Conservation (phyloP, 2,113 vertebrate genomes). For the Crotalus horridus region DNA sequence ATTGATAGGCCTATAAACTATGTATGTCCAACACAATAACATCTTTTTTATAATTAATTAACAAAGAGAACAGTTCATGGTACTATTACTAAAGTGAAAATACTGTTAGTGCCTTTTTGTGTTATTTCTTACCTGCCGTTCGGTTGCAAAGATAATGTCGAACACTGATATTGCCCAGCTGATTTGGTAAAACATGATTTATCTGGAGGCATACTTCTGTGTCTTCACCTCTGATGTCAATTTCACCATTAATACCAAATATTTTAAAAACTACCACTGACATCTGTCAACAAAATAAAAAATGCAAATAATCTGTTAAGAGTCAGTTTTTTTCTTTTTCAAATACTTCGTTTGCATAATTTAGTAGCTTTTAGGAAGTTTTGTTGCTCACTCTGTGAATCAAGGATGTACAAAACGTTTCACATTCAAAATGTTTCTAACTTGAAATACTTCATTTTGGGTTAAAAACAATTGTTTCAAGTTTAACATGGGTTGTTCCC, state of each 20-base stretch:
- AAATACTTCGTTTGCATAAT: not conserved
- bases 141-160: conserved; percentile 91
- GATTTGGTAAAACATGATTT: conserved; percentile 80
- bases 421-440: not conserved
- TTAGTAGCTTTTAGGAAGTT: not conserved
- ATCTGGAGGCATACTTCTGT: conserved; percentile 87
- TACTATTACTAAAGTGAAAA: not conserved
- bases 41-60: not conserved
- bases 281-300: conserved; percentile 75
- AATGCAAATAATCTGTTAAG: conserved; percentile 34
- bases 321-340: not conserved
- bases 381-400: not conserved
- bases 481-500: not conserved
- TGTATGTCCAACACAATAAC: not conserved
- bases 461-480: not conserved
- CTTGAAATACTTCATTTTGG: not conserved
- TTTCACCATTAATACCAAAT: conserved; percentile 82
- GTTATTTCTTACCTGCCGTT: conserved; percentile 81
- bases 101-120: not conserved
- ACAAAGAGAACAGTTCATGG: not conserved
- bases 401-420: not conserved
- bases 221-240: conserved; percentile 88
- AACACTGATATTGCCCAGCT: conserved; percentile 90
- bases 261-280: conserved; percentile 94
- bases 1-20: not conserved